A percentile compares a stretch with the other conserved stretches of the same genome.
These are phyloP conservation scores for Chrysogorgia sp. DNA, from an alignment of 92 coral and sea anemone species.

Conservation along the genomic window DNA sequence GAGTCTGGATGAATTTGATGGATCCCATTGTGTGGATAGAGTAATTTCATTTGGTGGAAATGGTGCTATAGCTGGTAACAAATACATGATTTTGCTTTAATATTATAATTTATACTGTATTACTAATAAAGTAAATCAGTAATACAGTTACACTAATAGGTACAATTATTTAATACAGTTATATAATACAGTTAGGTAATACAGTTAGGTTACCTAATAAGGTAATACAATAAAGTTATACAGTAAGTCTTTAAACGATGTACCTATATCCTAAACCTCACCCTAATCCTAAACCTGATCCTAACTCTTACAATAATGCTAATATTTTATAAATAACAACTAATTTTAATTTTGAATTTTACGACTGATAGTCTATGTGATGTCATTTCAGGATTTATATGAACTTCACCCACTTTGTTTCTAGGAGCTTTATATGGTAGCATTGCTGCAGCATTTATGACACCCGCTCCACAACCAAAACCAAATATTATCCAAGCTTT, in stretches of 20 bases:
- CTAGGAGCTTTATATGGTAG: constrained; percentile 92
- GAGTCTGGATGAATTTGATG: constrained; percentile 89
- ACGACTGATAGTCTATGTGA: not conserved
- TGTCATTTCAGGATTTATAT: too few species aligned
- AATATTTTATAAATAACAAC: not conserved
- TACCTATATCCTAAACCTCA: too few species aligned
- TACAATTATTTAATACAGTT: too few species aligned
- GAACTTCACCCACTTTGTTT: not conserved
- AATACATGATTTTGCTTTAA: not conserved
- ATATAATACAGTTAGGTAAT: too few species aligned
- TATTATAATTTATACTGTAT: not conserved
- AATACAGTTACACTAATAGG: too few species aligned
- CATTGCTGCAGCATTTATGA: constrained; percentile 76
- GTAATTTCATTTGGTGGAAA: constrained; percentile 77
- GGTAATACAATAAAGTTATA: too few species aligned
- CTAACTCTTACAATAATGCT: too few species aligned
- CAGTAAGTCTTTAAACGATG: too few species aligned
- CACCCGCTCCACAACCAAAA: constrained; percentile 91
- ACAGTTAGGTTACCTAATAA: too few species aligned
- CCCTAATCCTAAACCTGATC: too few species aligned
- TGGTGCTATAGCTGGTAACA: constrained; percentile 80
- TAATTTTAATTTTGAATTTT: not conserved
- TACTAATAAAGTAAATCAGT: too few species aligned
- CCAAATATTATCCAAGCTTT: constrained; percentile 95
- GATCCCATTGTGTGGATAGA: constrained; percentile 70